Conservation (phyloP, 2,888 invertebrate species). For the Pharmacophagus antenor region DNA sequence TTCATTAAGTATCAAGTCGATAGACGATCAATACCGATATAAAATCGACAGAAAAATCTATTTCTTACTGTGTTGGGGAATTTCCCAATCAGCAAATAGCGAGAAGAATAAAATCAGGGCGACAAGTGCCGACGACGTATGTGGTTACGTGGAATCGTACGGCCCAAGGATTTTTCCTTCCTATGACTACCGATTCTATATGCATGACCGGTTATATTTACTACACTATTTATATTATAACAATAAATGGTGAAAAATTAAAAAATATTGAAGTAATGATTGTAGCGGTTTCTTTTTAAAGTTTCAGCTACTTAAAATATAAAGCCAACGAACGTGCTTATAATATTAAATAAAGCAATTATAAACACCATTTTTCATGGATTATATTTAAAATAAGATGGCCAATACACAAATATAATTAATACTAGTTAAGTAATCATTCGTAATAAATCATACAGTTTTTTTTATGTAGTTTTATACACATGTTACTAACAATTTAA, state of each 20-base stretch:
- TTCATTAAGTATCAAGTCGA: too few relatives aligned
- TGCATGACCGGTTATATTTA: neutral
- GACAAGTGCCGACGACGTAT: conserved; percentile 19
- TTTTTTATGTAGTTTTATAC: too few relatives aligned
- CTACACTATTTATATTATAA: neutral
- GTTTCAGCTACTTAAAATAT: too few relatives aligned
- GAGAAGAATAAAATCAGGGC: conserved; percentile 35
- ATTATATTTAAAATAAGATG: neutral
- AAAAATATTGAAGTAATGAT: neutral
- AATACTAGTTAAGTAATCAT: too few relatives aligned
- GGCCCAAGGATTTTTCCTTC: conserved; percentile 4
- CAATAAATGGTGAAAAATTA: too few relatives aligned
- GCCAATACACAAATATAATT: too few relatives aligned
- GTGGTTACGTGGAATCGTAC: conserved; percentile 15
- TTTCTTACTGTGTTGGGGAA: conserved; percentile 35
- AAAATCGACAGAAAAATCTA: conserved; percentile 33
- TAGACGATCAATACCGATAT: neutral
- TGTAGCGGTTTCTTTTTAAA: too few relatives aligned
- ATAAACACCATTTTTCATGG: neutral
- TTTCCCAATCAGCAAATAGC: conserved; percentile 37
- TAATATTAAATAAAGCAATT: too few relatives aligned
- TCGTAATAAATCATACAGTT: too few relatives aligned
- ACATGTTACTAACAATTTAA: too few relatives aligned
- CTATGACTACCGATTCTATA: neutral
- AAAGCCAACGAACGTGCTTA: too few relatives aligned